Evolutionary conservation across 1,140 invertebrate species (phyloP), one percentile per base, ranked within the genome.

Genomic region (Conus ventricosus): DNA sequence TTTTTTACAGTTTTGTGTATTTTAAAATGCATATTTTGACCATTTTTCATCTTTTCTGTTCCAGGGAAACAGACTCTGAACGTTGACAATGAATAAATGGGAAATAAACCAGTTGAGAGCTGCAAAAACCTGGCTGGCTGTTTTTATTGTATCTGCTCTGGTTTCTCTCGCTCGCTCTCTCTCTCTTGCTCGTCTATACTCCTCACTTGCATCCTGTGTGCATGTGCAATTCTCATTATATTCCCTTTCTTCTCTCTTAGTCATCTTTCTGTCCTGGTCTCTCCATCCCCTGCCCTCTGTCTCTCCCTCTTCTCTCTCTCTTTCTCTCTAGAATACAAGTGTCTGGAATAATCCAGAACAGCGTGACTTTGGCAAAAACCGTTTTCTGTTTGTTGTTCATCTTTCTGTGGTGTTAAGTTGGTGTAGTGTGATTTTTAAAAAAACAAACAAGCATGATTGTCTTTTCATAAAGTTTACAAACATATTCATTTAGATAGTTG

Each of bases 11-110:
- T 39, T 39, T 39, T 39, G 39, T 39, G 39, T 39, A 39, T 39
- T 39, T 39, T n/a, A 53, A 51, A 75, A 20, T 75, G 51, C 15
- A 25, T 67, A 55, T 51, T 17, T 8, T 51, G 25, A 63, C 39
- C 25, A 57, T 78, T 85, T 78, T n/a, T 90, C 80, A 88, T 87
- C 88, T 87, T 87, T 91, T 91, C 39, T 87, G 71, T 92, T 92
- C 78, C 91, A 93, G 93, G 92, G 82, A 91, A 92, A 91, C 91
- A 93, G 81, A 92, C 93, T 17, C 67, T 93, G 39, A 93, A 93
- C 90, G 93, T 93, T 85, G 93, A 93, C 84, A 93, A 92, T 88
- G 93, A 93, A 89, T 93, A 90, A 92, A 87, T 85, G 55, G 82
- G 90, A 90, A 86, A 89, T 89, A 90, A 23, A 54, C 5, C 15